Evolutionary conservation across 2,113 vertebrate species (phyloP).

Genomic region (Urocolius indicus): DNA sequence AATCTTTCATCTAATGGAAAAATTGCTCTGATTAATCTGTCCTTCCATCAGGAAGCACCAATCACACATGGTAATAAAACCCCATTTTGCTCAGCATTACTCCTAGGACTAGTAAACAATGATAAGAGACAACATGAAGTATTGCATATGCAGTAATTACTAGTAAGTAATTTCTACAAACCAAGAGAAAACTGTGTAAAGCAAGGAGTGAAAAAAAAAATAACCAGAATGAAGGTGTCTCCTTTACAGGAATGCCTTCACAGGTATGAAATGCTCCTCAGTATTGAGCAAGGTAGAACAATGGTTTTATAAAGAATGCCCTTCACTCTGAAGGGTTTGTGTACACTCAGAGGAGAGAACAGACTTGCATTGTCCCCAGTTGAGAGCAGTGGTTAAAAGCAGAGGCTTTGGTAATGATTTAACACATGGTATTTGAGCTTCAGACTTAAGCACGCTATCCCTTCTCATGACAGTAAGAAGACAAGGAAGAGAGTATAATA

Average conservation of each 20-base stretch:
- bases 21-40: conserved; percentile 42
- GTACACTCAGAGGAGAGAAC: background rate
- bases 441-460: background rate
- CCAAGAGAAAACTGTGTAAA: background rate
- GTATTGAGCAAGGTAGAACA: background rate
- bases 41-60: background rate
- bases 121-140: background rate
- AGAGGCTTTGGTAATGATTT: background rate
- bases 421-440: background rate
- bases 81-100: background rate
- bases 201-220: background rate
- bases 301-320: background rate
- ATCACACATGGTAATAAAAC: background rate
- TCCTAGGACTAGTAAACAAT: background rate
- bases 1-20: conserved; percentile 50
- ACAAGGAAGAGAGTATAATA: background rate
- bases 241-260: background rate
- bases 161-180: background rate
- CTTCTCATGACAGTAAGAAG: background rate
- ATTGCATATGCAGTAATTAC: background rate
- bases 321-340: background rate
- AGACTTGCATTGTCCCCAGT: fast-evolving
- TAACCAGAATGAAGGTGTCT: background rate
- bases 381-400: background rate
- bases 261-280: fast-evolving